phyloP scores from a whole-genome alignment of 2,888 invertebrate species.

The Conchocele bisecta region DNA sequence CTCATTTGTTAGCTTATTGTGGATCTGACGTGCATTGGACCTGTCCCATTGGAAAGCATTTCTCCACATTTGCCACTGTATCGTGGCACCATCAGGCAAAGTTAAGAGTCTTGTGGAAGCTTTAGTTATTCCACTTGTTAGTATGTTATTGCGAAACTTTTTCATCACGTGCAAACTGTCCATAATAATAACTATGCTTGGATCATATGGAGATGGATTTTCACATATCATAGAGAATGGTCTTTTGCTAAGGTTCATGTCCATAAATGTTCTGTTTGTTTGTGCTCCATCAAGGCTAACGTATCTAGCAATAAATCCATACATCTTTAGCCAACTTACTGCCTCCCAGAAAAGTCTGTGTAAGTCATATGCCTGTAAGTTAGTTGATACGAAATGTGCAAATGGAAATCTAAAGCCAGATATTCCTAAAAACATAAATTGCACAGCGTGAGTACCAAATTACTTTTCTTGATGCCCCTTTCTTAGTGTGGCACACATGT shows the following conservation, averaged over 20 bases:
- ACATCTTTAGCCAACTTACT: conserved; percentile 19
- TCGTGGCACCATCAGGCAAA: neutral
- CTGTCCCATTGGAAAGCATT: conserved; percentile 11
- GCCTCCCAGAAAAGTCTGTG: conserved; percentile 41
- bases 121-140: conserved; percentile 9
- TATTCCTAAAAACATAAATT: conserved; percentile 48
- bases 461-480: conserved; percentile 38
- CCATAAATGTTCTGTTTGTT: conserved; percentile 25
- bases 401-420: conserved; percentile 54
- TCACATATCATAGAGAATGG: neutral
- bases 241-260: conserved; percentile 22
- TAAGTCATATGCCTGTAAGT: conserved; percentile 21
- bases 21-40: neutral
- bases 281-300: conserved; percentile 34
- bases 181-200: conserved; percentile 27
- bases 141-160: conserved; percentile 33
- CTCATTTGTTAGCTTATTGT: too few relatives aligned
- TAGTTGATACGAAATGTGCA: conserved; percentile 24
- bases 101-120: neutral
- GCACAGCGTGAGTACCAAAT: conserved; percentile 47
- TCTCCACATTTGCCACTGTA: conserved; percentile 20
- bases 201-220: conserved; percentile 16
- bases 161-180: conserved; percentile 33
- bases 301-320: conserved; percentile 34
- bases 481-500: conserved; percentile 21